These are phyloP conservation scores for Drosophila anomalata DNA, from an alignment of 2,888 invertebrate genomes.

Conservation along the genomic window DNA sequence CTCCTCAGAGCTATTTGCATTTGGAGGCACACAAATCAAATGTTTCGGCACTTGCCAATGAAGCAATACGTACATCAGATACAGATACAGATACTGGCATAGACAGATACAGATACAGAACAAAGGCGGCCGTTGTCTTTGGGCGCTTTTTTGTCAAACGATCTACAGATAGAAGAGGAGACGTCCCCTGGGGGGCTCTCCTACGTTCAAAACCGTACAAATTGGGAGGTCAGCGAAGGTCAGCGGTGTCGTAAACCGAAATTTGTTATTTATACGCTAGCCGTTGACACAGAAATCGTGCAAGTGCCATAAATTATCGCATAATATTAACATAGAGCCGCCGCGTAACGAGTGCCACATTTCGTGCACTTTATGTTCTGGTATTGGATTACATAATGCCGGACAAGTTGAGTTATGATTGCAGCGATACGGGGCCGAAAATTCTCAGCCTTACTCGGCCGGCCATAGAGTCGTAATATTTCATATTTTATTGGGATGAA, in stretches of 20 bases:
- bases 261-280: constrained; percentile 66
- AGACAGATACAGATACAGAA: constrained; percentile 9
- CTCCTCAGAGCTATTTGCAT: constrained; percentile 6
- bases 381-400: constrained; percentile 63
- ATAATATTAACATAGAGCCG: constrained; percentile 58
- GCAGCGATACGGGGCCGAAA: constrained; percentile 57
- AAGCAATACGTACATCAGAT: neutral
- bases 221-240: constrained; percentile 65
- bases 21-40: constrained; percentile 59
- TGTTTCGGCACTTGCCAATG: constrained; percentile 16
- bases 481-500: constrained; percentile 68
- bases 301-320: constrained; percentile 64
- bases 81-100: constrained; percentile 2
- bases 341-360: constrained; percentile 60
- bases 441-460: constrained; percentile 12
- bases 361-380: constrained; percentile 70
- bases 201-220: constrained; percentile 7
- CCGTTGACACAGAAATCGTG: constrained; percentile 62
- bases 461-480: constrained; percentile 50
- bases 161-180: constrained; percentile 51
- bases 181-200: neutral
- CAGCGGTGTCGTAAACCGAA: constrained; percentile 68
- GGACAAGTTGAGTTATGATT: constrained; percentile 63
- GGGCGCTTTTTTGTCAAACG: constrained; percentile 33
- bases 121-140: constrained; percentile 36